Conservation (phyloP, 2,113 vertebrate genomes). For the Tenebrosternarchus preto region DNA sequence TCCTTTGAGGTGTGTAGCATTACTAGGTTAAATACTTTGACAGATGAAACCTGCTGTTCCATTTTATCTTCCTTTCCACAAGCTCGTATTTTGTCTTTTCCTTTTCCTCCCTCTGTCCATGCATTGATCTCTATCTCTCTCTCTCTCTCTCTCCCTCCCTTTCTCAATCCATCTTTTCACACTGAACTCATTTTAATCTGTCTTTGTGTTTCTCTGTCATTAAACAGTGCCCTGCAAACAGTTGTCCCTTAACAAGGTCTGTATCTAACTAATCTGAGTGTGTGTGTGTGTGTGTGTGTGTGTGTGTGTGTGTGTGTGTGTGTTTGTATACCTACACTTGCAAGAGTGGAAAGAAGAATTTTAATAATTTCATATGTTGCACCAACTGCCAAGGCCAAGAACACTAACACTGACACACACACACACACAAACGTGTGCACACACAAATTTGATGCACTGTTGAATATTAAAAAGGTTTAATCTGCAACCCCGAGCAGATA, state of each 20-base stretch:
- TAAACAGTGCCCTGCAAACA: neutral
- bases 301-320: constrained; percentile 40
- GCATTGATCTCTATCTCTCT: neutral
- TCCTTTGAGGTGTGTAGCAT: neutral
- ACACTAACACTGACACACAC: constrained; percentile 15
- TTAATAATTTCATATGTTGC: constrained; percentile 28
- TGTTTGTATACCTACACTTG: constrained; percentile 32
- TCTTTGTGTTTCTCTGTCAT: neutral
- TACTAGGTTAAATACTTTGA: neutral
- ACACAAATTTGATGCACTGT: constrained; percentile 38
- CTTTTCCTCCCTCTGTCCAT: neutral
- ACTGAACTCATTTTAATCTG: too few relatives aligned
- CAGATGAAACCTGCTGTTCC: neutral
- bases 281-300: constrained; percentile 14
- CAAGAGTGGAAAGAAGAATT: constrained; percentile 23
- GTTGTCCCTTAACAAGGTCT: neutral
- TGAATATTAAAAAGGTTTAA: constrained; percentile 53
- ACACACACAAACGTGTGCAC: constrained; percentile 1
- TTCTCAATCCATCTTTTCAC: neutral
- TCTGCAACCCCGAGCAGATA: constrained; percentile 32
- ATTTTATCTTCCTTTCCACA: neutral
- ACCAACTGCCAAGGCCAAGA: constrained; percentile 38
- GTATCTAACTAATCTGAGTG: neutral
- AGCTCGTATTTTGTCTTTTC: neutral
- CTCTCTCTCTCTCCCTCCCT: neutral